phyloP scores from a whole-genome alignment of 2,797 vertebrate species.

The Tadarida brasiliensis region DNA sequence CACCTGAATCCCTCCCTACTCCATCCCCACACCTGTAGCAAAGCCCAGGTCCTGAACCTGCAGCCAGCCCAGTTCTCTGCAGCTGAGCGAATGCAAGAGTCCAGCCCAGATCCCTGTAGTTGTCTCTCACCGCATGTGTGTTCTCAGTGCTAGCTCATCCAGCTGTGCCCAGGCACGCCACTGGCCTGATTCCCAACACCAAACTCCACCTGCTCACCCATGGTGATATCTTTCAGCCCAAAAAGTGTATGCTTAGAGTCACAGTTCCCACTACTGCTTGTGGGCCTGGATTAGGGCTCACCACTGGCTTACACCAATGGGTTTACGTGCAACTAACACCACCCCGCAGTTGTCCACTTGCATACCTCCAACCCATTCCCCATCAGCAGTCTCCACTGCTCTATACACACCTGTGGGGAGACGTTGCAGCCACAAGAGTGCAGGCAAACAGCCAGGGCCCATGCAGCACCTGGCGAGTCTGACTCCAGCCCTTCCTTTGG shows the following conservation, averaged over 20 bases:
- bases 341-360: not conserved
- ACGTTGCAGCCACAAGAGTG: not conserved
- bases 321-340: not conserved
- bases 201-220: not conserved
- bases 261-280: not conserved
- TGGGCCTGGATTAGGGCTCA: not conserved
- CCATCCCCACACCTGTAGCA: not conserved
- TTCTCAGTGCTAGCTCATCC: not conserved
- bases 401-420: not conserved
- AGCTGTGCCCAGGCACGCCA: not conserved
- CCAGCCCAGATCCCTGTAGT: not conserved
- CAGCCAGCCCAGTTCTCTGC: not conserved
- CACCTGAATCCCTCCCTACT: not conserved
- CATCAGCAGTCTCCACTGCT: not conserved
- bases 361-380: not conserved
- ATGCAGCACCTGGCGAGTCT: not conserved
- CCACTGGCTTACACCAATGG: not conserved
- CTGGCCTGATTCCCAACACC: not conserved
- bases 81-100: not conserved
- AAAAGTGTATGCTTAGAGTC: not conserved
- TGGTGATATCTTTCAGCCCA: not conserved
- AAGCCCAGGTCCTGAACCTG: no score
- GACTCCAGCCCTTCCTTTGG: not conserved
- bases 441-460: not conserved
- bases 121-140: not conserved